Percentiles rank a stretch among this genome's conserved stretches.
Evolutionary conservation across 2,113 vertebrate species (phyloP).

Genomic region (Martes martes): DNA sequence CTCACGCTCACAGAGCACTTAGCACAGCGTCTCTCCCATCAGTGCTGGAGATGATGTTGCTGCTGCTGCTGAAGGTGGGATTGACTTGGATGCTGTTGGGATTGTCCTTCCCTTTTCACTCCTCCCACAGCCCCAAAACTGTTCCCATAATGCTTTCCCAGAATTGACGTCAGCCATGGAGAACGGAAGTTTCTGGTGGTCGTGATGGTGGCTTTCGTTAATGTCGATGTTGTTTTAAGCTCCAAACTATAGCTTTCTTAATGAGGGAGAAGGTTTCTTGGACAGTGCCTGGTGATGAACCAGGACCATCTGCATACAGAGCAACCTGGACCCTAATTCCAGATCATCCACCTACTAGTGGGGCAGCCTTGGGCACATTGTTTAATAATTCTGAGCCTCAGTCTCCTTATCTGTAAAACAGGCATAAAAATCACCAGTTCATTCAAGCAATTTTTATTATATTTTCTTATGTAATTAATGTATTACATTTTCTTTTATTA

Average conservation of each 20-base stretch:
- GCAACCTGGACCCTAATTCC: background rate
- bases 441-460: background rate
- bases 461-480: background rate
- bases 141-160: background rate
- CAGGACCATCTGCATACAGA: background rate
- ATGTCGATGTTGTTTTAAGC: background rate
- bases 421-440: background rate
- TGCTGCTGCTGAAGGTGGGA: background rate
- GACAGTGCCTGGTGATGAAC: background rate
- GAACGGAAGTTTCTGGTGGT: accelerated
- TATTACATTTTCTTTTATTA: background rate
- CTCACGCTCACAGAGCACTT: accelerated
- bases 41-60: accelerated
- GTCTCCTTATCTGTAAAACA: background rate
- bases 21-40: accelerated
- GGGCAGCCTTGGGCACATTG: background rate
- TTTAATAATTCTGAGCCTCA: background rate
- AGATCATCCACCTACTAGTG: background rate
- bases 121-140: background rate
- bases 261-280: background rate
- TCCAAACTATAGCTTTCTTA: background rate
- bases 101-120: background rate
- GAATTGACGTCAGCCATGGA: background rate
- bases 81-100: accelerated
- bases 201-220: background rate